phyloP scores from a whole-genome alignment of 1,140 invertebrate genomes.

The Drusus annulatus region DNA sequence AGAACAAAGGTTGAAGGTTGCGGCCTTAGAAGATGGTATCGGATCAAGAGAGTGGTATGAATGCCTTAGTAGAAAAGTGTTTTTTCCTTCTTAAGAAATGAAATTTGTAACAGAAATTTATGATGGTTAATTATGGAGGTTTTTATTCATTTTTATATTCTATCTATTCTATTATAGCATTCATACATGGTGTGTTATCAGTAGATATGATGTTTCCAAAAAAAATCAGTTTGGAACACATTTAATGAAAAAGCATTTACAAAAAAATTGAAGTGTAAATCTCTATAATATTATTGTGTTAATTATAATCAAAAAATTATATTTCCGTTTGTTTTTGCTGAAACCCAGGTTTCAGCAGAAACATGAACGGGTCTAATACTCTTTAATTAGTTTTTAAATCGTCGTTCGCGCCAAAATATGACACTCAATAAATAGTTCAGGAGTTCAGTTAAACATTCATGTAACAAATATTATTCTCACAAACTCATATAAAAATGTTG shows the following conservation, averaged over 20 bases:
- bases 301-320: conserved; percentile 25
- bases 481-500: background rate
- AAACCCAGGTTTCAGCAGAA: background rate
- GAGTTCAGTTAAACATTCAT: too few species aligned
- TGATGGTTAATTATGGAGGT: conserved; percentile 10
- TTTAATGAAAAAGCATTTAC: conserved; percentile 30
- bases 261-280: conserved; percentile 10
- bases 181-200: conserved; percentile 22
- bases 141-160: conserved; percentile 32
- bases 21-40: background rate
- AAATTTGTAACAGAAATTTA: conserved; percentile 26
- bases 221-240: background rate
- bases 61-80: conserved; percentile 39
- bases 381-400: conserved; percentile 36
- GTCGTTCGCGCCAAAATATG: background rate
- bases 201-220: background rate
- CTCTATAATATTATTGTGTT: conserved; percentile 31
- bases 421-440: too few species aligned
- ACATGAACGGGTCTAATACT: conserved; percentile 36
- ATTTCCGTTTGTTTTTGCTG: conserved; percentile 15
- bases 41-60: conserved; percentile 22
- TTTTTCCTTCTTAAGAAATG: conserved; percentile 24
- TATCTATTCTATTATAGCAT: conserved; percentile 37
- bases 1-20: background rate
- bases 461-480: background rate